Percentiles rank a stretch among this genome's conserved stretches.
phyloP scores from a whole-genome alignment of 2,888 invertebrate genomes.

The Abrostola tripartita region DNA sequence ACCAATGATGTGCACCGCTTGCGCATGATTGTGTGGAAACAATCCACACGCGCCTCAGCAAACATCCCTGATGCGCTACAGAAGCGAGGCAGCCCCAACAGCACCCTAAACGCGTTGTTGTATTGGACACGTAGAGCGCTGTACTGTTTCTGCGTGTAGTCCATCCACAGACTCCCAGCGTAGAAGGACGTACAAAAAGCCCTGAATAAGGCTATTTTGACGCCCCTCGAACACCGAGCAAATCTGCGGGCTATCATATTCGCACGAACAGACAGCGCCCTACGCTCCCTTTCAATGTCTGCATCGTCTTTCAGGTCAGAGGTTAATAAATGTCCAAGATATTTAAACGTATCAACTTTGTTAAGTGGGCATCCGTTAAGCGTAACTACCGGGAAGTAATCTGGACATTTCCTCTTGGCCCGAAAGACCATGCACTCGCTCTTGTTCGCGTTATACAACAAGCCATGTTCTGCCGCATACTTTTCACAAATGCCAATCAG shows the following conservation, averaged over 20 bases:
- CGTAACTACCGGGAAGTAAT: constrained; percentile 1
- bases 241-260: constrained; percentile 16
- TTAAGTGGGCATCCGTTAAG: constrained; percentile 3
- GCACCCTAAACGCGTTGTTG: too few species aligned
- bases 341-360: constrained; percentile 23
- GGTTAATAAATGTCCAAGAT: constrained; percentile 19
- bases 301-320: constrained; percentile 13
- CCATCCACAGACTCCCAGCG: constrained; percentile 1
- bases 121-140: background rate
- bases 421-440: constrained; percentile 11
- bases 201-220: constrained; percentile 13
- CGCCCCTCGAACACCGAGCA: constrained; percentile 4
- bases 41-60: background rate
- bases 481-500: constrained; percentile 7
- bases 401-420: background rate
- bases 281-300: constrained; percentile 30
- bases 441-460: constrained; percentile 3
- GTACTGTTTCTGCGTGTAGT: background rate
- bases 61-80: too few species aligned
- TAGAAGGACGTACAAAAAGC: constrained; percentile 10
- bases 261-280: constrained; percentile 27
- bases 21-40: too few species aligned
- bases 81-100: too few species aligned
- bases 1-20: too few species aligned
- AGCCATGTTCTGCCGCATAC: constrained; percentile 1